Evolutionary conservation across 1,140 invertebrate species (phyloP).

Genomic region (Galleria mellonella): DNA sequence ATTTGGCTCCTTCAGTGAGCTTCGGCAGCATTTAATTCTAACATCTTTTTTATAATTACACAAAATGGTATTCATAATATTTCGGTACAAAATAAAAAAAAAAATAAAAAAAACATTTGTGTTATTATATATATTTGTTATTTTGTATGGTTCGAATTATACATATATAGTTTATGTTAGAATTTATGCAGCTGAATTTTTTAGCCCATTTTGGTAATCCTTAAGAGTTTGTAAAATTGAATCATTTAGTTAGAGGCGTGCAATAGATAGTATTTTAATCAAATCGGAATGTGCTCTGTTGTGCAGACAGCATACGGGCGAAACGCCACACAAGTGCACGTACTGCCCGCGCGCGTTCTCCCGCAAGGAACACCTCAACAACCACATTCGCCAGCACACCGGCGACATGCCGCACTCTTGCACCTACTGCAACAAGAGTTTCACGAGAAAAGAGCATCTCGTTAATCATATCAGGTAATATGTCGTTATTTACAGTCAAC

Average conservation of each 20-base stretch:
- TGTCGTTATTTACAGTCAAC: too few relatives aligned
- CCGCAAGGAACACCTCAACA: slow-evolving; percentile 84
- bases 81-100: too few relatives aligned
- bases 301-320: slow-evolving; percentile 85
- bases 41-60: too few relatives aligned
- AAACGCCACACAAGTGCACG: slow-evolving; percentile 89
- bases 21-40: not conserved
- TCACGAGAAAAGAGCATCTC: slow-evolving; percentile 88
- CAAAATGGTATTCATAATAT: not conserved
- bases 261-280: not conserved
- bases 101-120: too few relatives aligned
- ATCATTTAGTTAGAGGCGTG: too few relatives aligned
- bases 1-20: slow-evolving; percentile 29
- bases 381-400: slow-evolving; percentile 78
- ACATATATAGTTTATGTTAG: too few relatives aligned
- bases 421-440: slow-evolving; percentile 88
- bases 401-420: slow-evolving; percentile 89
- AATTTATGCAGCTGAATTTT: not conserved
- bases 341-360: slow-evolving; percentile 92
- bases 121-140: too few relatives aligned
- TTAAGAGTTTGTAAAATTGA: not conserved
- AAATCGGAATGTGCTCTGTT: slow-evolving; percentile 81
- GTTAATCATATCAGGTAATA: slow-evolving; percentile 80
- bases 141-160: too few relatives aligned
- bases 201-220: not conserved